Conservation (phyloP, 2,888 invertebrate species). For the Dascillus cervinus region DNA sequence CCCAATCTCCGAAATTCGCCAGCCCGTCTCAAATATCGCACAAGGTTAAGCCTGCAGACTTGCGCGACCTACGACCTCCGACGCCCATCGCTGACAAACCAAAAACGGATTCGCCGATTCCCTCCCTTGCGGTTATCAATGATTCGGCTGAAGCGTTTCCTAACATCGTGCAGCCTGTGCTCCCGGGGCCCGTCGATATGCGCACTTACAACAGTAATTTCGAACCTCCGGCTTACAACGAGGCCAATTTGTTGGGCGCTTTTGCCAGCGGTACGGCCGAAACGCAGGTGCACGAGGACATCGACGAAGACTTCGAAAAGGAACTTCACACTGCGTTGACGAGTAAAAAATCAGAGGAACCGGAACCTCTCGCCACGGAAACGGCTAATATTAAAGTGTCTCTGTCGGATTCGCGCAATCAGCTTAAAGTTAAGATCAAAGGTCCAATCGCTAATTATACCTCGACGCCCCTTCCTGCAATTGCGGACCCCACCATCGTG, state of each 20-base stretch:
- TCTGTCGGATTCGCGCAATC: constrained; percentile 73
- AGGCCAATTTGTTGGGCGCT: constrained; percentile 56
- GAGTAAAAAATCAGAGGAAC: constrained; percentile 43
- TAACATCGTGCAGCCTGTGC: constrained; percentile 60
- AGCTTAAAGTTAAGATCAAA: constrained; percentile 84
- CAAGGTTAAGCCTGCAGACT: constrained; percentile 38
- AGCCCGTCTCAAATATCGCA: constrained; percentile 44
- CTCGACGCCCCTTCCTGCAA: constrained; percentile 51
- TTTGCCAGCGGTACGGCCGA: constrained; percentile 62
- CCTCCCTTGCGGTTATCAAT: constrained; percentile 21
- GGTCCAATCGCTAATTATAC: constrained; percentile 77
- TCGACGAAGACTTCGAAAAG: constrained; percentile 73
- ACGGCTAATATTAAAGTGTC: constrained; percentile 60
- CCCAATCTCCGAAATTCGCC: constrained; percentile 50
- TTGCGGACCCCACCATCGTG: constrained; percentile 49
- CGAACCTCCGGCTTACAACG: constrained; percentile 52
- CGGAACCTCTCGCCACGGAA: constrained; percentile 41
- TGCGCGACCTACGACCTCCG: constrained; percentile 44
- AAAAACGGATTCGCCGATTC: constrained; percentile 24
- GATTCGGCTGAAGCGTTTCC: constrained; percentile 43
- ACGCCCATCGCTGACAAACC: constrained; percentile 42
- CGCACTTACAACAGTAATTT: constrained; percentile 66
- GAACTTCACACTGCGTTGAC: constrained; percentile 62
- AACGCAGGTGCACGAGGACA: constrained; percentile 58
- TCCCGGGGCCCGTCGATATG: constrained; percentile 87